Evolutionary conservation across 2,888 invertebrate genomes (phyloP), one percentile per base, ranked within the genome.

Genomic region (Cremastinae sp.): DNA sequence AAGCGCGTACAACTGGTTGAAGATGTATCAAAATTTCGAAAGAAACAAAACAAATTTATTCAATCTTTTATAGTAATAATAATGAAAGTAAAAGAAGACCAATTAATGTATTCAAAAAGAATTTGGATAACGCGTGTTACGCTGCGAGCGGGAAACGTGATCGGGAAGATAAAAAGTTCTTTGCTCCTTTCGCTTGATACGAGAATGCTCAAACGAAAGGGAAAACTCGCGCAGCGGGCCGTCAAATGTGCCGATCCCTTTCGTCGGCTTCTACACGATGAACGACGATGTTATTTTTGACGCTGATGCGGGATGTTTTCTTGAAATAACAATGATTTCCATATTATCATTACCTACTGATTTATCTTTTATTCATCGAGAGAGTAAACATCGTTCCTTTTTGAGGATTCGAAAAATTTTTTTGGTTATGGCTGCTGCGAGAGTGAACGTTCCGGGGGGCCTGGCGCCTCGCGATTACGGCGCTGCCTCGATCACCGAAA

Each of bases 191-290:
- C 22, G 41, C 49, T 68, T 70, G 81, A 64, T 81, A 84, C 85
- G 82, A 79, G 73, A 80, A 69, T 86, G 86, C 64, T 45, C 62
- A 66, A 86, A 84, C 82, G 86, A 86, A 86, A 86, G 86, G 86
- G 86, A 86, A 86, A 86, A 83, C 82, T 79, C 74, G 76, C 71
- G 76, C 76, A 20, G 43, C 47, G 22, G 58, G 64, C 64, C 56
- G 59, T 61, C 51, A 79, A 79, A 71, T 78, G 75, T 75, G 78
- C 69, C 77, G 75, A 78, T 78, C 66, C 65, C 78, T 73, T 69
- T 59, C 66, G 61, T 53, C 43, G 41, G n/a, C 41, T 12, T n/a
- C n/a, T n/a, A n/a, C n/a, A n/a, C n/a, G n/a, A n/a, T n/a, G n/a
- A n/a, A n/a, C n/a, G n/a, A n/a, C n/a, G n/a, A n/a, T n/a, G n/a